Conservation (phyloP, 2,888 invertebrate genomes). For the Caenorhabditis sinica region DNA sequence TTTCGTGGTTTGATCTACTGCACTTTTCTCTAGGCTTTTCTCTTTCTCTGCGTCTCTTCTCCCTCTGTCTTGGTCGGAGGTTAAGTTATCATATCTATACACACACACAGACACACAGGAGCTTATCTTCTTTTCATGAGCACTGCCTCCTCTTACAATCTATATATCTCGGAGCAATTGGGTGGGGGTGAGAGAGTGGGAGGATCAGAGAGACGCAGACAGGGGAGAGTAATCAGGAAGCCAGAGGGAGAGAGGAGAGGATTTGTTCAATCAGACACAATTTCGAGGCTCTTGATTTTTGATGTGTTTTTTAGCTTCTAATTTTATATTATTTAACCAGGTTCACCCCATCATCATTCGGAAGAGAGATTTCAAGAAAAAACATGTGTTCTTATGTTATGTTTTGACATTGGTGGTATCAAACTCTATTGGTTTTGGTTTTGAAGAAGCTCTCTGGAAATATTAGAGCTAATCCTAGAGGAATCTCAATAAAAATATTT, state of each 20-base stretch:
- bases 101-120: slow-evolving; percentile 20
- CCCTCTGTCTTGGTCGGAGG: slow-evolving; percentile 3
- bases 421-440: too few relatives aligned
- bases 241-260: background rate
- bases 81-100: slow-evolving; percentile 48
- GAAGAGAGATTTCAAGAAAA: too few relatives aligned
- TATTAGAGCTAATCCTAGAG: background rate
- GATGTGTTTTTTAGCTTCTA: slow-evolving; percentile 36
- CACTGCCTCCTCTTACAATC: slow-evolving; percentile 1
- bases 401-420: too few relatives aligned
- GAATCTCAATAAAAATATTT: background rate
- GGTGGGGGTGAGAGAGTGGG: slow-evolving; percentile 5
- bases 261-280: slow-evolving; percentile 51
- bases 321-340: background rate
- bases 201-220: slow-evolving; percentile 50
- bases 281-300: slow-evolving; percentile 45
- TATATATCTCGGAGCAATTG: background rate
- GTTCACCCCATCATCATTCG: too few relatives aligned
- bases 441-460: too few relatives aligned
- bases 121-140: slow-evolving; percentile 53
- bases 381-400: too few relatives aligned
- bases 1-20: slow-evolving; percentile 32
- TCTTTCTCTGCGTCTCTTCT: slow-evolving; percentile 6
- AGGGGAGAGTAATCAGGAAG: background rate
- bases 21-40: background rate